A percentile compares a stretch with the other conserved stretches of the same genome.
These are phyloP conservation scores for Eretmocerus hayati DNA, from an alignment of 2,888 invertebrate species.

Conservation along the genomic window DNA sequence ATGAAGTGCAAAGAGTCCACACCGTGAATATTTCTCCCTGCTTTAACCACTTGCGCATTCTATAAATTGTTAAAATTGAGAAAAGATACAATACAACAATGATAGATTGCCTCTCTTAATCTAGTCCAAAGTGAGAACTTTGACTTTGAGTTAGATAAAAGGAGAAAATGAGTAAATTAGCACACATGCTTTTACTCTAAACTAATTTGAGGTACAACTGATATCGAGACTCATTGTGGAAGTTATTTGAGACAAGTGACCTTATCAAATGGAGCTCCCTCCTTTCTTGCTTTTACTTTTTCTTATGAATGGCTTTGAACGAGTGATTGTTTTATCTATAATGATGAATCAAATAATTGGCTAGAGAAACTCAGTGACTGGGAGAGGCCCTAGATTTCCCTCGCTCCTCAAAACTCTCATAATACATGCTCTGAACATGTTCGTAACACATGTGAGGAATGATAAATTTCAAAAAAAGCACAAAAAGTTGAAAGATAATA, in stretches of 20 bases:
- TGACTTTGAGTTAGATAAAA: conserved; percentile 1
- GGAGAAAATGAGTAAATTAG: conserved; percentile 7
- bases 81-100: conserved; percentile 12
- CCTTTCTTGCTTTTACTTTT: conserved; percentile 22
- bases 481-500: too few relatives aligned
- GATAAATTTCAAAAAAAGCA: too few relatives aligned
- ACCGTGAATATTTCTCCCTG: conserved; percentile 1
- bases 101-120: conserved; percentile 31
- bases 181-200: conserved; percentile 6
- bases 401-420: conserved; percentile 7
- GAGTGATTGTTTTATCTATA: too few relatives aligned
- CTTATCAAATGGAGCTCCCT: conserved; percentile 32
- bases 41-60: conserved; percentile 16
- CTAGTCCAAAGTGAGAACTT: conserved; percentile 32
- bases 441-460: too few relatives aligned
- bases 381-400: conserved; percentile 5
- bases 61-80: conserved; percentile 7
- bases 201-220: conserved; percentile 17
- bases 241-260: conserved; percentile 37
- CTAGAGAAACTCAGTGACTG: too few relatives aligned
- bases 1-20: conserved; percentile 7
- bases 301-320: conserved; percentile 5
- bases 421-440: not conserved
- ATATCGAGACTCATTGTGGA: conserved; percentile 27
- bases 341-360: too few relatives aligned